Conservation (phyloP, 1,140 invertebrate species). For the Hesperophylax magnus region DNA sequence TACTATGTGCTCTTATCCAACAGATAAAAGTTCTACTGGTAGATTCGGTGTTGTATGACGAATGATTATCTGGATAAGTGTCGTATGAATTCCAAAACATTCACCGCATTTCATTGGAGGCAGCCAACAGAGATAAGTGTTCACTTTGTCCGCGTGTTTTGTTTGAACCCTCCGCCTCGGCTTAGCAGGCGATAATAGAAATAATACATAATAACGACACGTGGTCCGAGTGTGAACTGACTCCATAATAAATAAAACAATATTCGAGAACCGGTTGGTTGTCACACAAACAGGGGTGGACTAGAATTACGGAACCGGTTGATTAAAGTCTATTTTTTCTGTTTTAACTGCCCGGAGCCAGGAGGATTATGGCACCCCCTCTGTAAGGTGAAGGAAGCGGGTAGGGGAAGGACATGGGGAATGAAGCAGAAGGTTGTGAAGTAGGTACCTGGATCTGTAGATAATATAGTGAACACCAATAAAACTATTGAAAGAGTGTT, state of each 20-base stretch:
- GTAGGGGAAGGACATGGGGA: not conserved
- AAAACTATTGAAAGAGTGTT: no score
- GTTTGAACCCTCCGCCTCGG: constrained; percentile 23
- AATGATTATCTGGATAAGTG: not conserved
- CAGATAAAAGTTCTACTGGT: no score
- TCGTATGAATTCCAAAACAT: constrained; percentile 2
- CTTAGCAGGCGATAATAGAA: constrained; percentile 35
- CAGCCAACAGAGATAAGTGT: constrained; percentile 14
- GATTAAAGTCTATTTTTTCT: not conserved
- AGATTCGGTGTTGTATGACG: no score
- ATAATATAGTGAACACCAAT: no score
- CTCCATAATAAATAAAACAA: constrained; percentile 35
- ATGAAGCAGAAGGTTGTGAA: no score
- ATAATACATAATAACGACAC: constrained; percentile 35
- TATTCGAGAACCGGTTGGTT: constrained; percentile 34
- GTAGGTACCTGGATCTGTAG: no score
- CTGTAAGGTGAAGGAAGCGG: not conserved
- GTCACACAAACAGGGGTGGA: constrained; percentile 20
- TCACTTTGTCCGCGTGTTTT: not conserved
- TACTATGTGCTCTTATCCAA: no score
- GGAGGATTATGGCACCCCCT: not conserved
- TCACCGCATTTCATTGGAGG: not conserved
- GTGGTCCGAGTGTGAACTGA: constrained; percentile 33
- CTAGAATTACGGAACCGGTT: not conserved
- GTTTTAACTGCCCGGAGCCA: not conserved